Evolutionary conservation across 2,797 vertebrate genomes (phyloP), one percentile per base, ranked within the genome.

Genomic region (Gallirallus australis): DNA sequence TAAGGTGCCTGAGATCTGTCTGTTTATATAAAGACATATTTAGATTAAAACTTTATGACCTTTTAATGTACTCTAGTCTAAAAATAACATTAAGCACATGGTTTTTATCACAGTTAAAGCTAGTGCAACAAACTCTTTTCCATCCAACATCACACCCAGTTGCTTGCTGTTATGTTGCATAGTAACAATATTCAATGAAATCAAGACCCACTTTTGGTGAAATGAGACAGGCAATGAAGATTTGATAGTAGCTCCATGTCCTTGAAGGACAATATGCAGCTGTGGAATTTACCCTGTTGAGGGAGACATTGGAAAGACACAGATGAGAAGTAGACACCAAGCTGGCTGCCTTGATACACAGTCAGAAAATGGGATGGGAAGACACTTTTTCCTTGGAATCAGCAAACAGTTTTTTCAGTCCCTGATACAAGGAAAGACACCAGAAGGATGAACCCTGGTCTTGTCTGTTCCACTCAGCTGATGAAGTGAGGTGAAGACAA

Each of bases 51-150:
- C 39, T 69, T 85, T 80, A 92, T 79, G 91, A 97, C 53, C 82
- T 91, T 76, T 95, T 97, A 95, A 91, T 78, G 88, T 82, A 92
- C 76, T 81, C 90, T 72, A 68, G 82, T 81, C 85, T 97, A 95
- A 98, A 98, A 97, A 97, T 97, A 96, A 82, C 85, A 61, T 23
- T 63, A 87, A 93, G 77, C 90, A 89, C 81, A 54, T 96, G 94
- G 0, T 75, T 97, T 97, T 96, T 87, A 94, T 96, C 86, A 93
- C 2, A 20, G 82, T 87, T 95, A 88, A 90, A 94, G 59, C 87
- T 84, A 31, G 30, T 95, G 87, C 92, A 91, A 71, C 83, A 79
- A 81, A 84, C 61, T 69, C 53, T 60, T 82, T 92, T 90, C 88
- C 28, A 90, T 89, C 88, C 90, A 94, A 59, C 48, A 87, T 88